Evolutionary conservation across 2,797 vertebrate genomes (phyloP), one percentile per base, ranked within the genome.

Genomic region (Zalophus californianus): DNA sequence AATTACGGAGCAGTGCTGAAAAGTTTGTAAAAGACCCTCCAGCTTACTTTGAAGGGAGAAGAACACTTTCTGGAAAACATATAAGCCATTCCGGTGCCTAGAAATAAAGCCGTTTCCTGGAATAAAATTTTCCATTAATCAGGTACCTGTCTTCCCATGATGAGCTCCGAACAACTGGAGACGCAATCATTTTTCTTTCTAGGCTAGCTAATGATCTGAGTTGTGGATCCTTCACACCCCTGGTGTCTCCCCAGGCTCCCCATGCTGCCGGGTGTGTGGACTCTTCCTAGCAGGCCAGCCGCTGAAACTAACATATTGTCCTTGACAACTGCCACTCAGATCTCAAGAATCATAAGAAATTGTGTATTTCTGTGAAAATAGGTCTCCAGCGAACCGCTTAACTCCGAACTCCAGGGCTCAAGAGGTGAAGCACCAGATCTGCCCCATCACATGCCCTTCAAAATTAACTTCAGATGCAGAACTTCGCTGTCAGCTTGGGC

Each of bases 21-120:
- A 96, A 90, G 44, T 91, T 73, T 7, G 11, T 58, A 88, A 80
- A 93, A 90, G 50, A 90, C 35, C n/a, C 50, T 89, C 35, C 4
- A 92, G 62, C 54, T 82, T 80, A 66, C 89, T 93, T 72, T 96
- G 68, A 96, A 80, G 41, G 50, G 78, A 85, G 68, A 95, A 75
- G 32, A 95, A 72, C 35, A 83, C 32, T 96, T 95, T 88, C 62
- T 84, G 44, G 32, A 93, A 97, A 97, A 83, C 27, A 50, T 52
- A 48, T 50, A 94, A 92, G 84, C 41, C 92, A 79, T 48, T 3
- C 52, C 9, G 66, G 13, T 87, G 68, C 48, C 41, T 95, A 78
- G 48, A 97, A 87, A 20, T 96, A 91, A 96, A 96, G 58, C 56
- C 83, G 52, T 89, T 96, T 95, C 85, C 88, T 73, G 35, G 64